A percentile compares a stretch with the other conserved stretches of the same genome.
phyloP scores from a whole-genome alignment of 2,113 vertebrate species.

The Bujurquina vittata region DNA sequence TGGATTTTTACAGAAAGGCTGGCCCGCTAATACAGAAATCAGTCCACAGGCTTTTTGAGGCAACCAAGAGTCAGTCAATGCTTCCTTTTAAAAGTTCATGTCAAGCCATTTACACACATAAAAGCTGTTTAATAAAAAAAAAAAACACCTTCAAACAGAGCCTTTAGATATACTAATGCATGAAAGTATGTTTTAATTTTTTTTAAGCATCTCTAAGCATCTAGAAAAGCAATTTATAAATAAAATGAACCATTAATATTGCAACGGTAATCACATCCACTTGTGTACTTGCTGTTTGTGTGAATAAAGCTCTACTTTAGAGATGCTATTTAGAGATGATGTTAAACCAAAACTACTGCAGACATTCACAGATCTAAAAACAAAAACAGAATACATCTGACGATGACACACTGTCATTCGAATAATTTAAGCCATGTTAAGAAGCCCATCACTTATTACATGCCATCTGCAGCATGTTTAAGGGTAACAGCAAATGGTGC shows the following conservation, averaged over 20 bases:
- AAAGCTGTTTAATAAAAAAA: not conserved
- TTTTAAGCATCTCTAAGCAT: not conserved
- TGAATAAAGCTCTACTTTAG: not conserved
- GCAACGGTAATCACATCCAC: not conserved
- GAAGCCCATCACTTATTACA: slow-evolving; percentile 58
- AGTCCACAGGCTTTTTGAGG: no score
- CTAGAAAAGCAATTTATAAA: not conserved
- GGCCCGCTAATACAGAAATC: no score
- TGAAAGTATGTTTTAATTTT: not conserved
- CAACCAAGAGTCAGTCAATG: not conserved
- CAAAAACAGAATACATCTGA: slow-evolving; percentile 4
- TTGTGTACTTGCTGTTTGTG: not conserved
- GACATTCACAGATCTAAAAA: not conserved
- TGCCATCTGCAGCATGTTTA: slow-evolving; percentile 68
- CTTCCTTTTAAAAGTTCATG: not conserved
- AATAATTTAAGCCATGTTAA: slow-evolving; percentile 14
- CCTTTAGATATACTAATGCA: not conserved
- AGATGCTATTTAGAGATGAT: not conserved
- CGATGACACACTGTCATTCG: slow-evolving; percentile 13
- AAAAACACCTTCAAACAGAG: not conserved
- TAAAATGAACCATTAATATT: not conserved
- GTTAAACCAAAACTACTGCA: not conserved
- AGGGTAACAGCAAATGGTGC: slow-evolving; percentile 43
- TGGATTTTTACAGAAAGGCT: not conserved
- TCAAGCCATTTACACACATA: not conserved